Base-by-base conservation (phyloP, 2,888 invertebrate genomes). In the Adelognathus sp. region DNA sequence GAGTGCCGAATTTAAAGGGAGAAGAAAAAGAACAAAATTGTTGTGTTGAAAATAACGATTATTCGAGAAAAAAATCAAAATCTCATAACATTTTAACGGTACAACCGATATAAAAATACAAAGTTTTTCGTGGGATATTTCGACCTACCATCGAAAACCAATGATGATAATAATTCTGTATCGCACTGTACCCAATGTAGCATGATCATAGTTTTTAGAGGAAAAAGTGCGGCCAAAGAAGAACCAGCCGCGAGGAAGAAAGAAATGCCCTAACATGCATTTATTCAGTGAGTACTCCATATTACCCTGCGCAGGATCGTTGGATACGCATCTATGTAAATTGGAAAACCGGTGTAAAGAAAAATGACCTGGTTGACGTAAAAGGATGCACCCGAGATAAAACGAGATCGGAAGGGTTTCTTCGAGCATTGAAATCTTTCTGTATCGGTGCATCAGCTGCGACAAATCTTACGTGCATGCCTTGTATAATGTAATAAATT, bases 211-310 rank as follows among this genome's bases (percentile, higher is more conserved):
- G n/a, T n/a, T n/a, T n/a, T n/a, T n/a, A n/a, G n/a, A n/a, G n/a
- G n/a, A n/a, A n/a, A n/a, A n/a, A n/a, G n/a, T n/a, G n/a, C n/a
- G n/a, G n/a, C n/a, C 11, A 21, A 1, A 27, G 39, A 33, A 52
- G 9, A 71, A 54, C 18, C 16, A 27, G 4, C 24, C 21, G 58
- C 33, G 36, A 58, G 16, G 4, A 54, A 54, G 24, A 27, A 14
- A 18, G 18, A n/a, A 24, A 61, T 6, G n/a, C 21, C 6, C 29
- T 11, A 64, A 4, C n/a, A 29, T 36, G 46, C 54, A 70, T 76
- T 64, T 60, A 76, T 71, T 71, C 64, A 71, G 39, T 58, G 64
- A 66, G n/a, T 33, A 58, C 3, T 31, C 70, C 18, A n/a, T n/a
- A 29, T 64, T 39, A 61, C 11, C 9, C 11, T 31, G 21, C 33